phyloP scores from a whole-genome alignment of 2,888 invertebrate genomes.

The Campoplex capitator region DNA sequence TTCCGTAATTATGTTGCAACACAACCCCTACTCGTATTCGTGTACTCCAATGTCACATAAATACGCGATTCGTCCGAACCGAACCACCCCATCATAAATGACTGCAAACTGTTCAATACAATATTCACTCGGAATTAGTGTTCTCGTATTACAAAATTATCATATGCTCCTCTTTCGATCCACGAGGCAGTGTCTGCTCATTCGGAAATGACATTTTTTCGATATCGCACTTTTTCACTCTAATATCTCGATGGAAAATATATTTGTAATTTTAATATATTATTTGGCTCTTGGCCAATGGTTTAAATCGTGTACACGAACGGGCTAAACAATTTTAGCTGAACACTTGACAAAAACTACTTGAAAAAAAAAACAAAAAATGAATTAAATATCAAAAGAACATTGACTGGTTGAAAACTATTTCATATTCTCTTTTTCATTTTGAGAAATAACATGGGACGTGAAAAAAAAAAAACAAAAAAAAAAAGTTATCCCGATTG shows the following conservation, averaged over 20 bases:
- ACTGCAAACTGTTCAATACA: slow-evolving; percentile 28
- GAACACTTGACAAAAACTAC: too few relatives aligned
- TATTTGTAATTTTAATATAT: background rate
- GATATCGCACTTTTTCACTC: background rate
- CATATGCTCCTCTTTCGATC: background rate
- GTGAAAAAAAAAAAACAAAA: background rate
- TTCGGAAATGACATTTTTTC: background rate
- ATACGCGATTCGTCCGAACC: slow-evolving; percentile 40
- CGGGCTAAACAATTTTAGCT: too few relatives aligned
- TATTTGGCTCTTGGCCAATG: background rate
- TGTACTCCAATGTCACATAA: slow-evolving; percentile 31
- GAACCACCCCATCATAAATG: slow-evolving; percentile 31
- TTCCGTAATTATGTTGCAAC: slow-evolving; percentile 60
- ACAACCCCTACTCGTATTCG: slow-evolving; percentile 39
- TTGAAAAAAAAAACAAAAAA: too few relatives aligned
- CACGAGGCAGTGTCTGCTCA: background rate
- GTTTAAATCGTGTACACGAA: too few relatives aligned
- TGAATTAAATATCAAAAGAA: too few relatives aligned
- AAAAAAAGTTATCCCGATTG: too few relatives aligned
- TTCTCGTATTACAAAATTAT: background rate
- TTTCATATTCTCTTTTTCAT: background rate
- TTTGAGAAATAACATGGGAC: background rate
- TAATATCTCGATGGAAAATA: background rate
- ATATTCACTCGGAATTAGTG: slow-evolving; percentile 1
- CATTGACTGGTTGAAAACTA: background rate